phyloP scores from a whole-genome alignment of 2,113 vertebrate species.

The Atlantisia rogersi region DNA sequence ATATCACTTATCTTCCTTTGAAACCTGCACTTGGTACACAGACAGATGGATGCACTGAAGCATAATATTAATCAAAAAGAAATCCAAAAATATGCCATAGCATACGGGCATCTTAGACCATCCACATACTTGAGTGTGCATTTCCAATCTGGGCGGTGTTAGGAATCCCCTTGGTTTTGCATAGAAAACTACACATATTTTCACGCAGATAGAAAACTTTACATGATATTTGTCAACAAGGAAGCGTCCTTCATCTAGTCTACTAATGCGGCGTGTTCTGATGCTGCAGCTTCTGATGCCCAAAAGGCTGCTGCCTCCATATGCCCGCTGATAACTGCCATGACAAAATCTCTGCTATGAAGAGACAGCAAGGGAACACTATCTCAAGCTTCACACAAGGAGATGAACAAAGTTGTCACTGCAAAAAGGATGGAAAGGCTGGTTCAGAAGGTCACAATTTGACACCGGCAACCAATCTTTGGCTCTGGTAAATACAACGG shows the following conservation, averaged over 20 bases:
- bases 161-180: conserved; percentile 29
- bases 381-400: not conserved
- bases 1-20: not conserved
- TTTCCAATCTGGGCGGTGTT: conserved; percentile 63
- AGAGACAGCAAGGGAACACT: not conserved
- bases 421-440: not conserved
- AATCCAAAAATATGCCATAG: conserved; percentile 12
- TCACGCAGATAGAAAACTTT: conserved; percentile 6
- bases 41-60: conserved; percentile 61
- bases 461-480: not conserved
- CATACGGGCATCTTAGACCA: conserved; percentile 36
- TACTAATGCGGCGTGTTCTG: conserved; percentile 30
- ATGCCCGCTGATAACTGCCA: conserved; percentile 22
- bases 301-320: conserved; percentile 59
- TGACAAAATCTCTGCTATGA: not conserved
- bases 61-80: conserved; percentile 72
- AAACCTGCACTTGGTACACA: not conserved
- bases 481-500: not conserved
- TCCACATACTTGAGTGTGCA: not conserved
- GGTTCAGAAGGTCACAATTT: not conserved
- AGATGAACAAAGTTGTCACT: not conserved
- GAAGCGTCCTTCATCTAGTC: conserved; percentile 13
- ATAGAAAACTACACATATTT: conserved; percentile 30
- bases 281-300: conserved; percentile 39
- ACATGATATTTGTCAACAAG: conserved; percentile 45